Conservation (phyloP, 1,140 invertebrate genomes). For the Mesaphorura yosii region DNA sequence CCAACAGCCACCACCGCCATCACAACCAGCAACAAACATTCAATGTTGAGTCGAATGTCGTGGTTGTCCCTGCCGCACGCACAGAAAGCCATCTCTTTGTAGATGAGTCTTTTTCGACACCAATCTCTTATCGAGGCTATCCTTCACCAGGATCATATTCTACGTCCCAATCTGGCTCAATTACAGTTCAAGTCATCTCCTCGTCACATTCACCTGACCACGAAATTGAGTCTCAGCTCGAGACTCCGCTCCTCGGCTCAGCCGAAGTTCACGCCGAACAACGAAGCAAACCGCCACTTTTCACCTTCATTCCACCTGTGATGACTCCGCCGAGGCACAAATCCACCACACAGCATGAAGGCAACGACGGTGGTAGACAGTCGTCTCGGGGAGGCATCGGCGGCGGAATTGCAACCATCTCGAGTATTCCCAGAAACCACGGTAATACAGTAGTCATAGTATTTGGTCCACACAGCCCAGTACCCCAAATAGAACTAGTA, state of each 20-base stretch:
- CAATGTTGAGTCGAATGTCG: conserved; percentile 21
- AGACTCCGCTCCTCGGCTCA: conserved; percentile 40
- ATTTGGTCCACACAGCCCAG: too few species aligned
- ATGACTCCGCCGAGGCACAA: conserved; percentile 11
- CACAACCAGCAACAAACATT: conserved; percentile 7
- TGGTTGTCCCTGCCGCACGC: conserved; percentile 34
- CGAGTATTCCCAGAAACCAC: conserved; percentile 20
- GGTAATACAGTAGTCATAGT: conserved; percentile 23
- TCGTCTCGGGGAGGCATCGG: background rate
- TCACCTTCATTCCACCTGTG: conserved; percentile 19
- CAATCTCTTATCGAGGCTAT: conserved; percentile 35
- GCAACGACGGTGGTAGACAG: background rate
- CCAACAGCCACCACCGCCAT: conserved; percentile 7
- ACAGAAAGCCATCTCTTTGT: conserved; percentile 35
- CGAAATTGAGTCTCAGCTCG: conserved; percentile 42
- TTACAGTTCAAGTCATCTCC: conserved; percentile 42
- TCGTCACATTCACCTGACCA: conserved; percentile 38
- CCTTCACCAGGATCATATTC: conserved; percentile 31
- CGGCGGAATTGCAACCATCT: conserved; percentile 26
- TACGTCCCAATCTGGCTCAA: conserved; percentile 35
- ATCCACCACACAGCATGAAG: conserved; percentile 10
- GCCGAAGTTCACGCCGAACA: conserved; percentile 1
- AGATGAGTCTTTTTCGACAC: conserved; percentile 37
- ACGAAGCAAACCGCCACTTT: conserved; percentile 15
- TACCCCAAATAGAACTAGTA: too few species aligned